These are phyloP conservation scores for Lacanobia wlatinum DNA, from an alignment of 2,888 invertebrate species.

Conservation along the genomic window DNA sequence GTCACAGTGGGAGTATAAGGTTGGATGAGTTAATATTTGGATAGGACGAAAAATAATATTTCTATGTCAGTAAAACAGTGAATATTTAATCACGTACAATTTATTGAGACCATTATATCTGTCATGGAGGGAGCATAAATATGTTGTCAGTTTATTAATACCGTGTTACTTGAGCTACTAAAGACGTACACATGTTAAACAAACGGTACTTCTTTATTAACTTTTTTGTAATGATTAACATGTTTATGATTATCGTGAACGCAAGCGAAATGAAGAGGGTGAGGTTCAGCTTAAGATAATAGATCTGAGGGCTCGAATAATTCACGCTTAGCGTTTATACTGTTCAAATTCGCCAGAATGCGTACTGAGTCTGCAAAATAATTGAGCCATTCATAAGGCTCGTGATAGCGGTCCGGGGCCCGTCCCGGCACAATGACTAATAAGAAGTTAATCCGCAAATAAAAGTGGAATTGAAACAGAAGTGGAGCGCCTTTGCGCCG, in stretches of 20 bases:
- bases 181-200: constrained; percentile 80
- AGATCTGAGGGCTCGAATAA: constrained; percentile 62
- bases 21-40: constrained; percentile 13
- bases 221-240: constrained; percentile 72
- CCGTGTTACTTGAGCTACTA: constrained; percentile 74
- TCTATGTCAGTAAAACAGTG: constrained; percentile 70
- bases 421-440: constrained; percentile 88
- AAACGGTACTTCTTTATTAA: constrained; percentile 65
- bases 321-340: constrained; percentile 68
- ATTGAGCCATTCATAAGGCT: constrained; percentile 90
- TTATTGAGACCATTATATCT: constrained; percentile 81
- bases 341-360: constrained; percentile 70
- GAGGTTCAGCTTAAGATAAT: constrained; percentile 53
- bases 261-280: constrained; percentile 41
- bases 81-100: constrained; percentile 79
- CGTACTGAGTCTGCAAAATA: constrained; percentile 85
- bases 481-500: constrained; percentile 89
- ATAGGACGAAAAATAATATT: constrained; percentile 64
- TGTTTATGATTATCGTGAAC: constrained; percentile 65
- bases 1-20: constrained; percentile 11
- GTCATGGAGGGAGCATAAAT: constrained; percentile 81
- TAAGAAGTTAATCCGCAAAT: constrained; percentile 91
- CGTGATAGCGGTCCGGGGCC: constrained; percentile 84
- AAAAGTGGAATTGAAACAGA: constrained; percentile 91
- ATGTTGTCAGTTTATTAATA: constrained; percentile 86